Evolutionary conservation across 2,797 vertebrate genomes (phyloP), one percentile per base, ranked within the genome.

Genomic region (Anguilla anguilla): DNA sequence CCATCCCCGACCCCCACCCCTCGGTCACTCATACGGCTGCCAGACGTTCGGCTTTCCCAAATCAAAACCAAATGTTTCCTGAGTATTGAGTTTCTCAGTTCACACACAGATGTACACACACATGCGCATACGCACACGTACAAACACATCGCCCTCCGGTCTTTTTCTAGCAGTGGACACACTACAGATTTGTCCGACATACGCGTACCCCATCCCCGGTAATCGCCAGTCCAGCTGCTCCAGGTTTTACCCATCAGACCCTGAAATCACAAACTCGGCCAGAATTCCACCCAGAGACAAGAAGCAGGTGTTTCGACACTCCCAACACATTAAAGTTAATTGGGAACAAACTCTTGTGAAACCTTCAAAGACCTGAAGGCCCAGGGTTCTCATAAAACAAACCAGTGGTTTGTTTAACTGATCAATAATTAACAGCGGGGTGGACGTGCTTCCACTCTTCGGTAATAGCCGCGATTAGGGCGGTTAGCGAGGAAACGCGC

Each of bases 61-160:
- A 87, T 83, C 86, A 53, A 84, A 84, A 81, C 79, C 81, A 83
- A 83, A 55, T 86, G 61, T 49, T 64, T 49, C 59, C 86, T 55
- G 51, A 28, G 28, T 84, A 55, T 84, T 57, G 83, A 59, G 28
- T 84, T 84, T 84, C 83, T 59, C 51, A 35, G 25, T 55, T 84
- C 28, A 55, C 51, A 53, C 83, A 83, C 79, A 2, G 19, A 3
- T 19, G 15, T n/a, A 53, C 49, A 15, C 51, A 55, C 83, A 19
- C 53, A 35, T 46, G 6, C 83, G 6, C 51, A 31, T 28, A 57
- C 83, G 19, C 46, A 2, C 15, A 35, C 11, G n/a, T 6, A 57
- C 46, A 57, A 15, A 51, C 79, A 82, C 46, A 82, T 43, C 74
- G 22, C 74, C 74, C 74, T 79, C 15, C 39, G 74, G 43, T 51